Percentiles rank a stretch among this genome's conserved stretches.
These are phyloP conservation scores for Protodeltote pygarga DNA, from an alignment of 2,888 invertebrate species.

Conservation along the genomic window DNA sequence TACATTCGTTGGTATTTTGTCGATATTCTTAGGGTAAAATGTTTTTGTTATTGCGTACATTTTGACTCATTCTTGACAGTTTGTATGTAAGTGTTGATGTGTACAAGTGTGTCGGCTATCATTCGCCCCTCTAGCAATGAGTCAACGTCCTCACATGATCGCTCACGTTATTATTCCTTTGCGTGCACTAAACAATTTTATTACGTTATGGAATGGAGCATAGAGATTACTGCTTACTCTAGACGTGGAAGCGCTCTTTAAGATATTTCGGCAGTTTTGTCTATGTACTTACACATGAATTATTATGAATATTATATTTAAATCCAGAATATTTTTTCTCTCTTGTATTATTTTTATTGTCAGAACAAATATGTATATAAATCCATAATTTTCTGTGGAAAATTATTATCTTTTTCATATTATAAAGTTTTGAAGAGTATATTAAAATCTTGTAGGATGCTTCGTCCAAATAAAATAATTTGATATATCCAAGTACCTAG, in stretches of 20 bases:
- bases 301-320: no score
- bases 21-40: slow-evolving; percentile 5
- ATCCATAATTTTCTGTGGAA: no score
- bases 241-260: slow-evolving; percentile 1
- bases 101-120: slow-evolving; percentile 27
- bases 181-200: slow-evolving; percentile 62
- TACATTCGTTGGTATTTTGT: slow-evolving; percentile 11
- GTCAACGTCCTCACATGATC: slow-evolving; percentile 56
- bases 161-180: slow-evolving; percentile 53
- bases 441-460: no score
- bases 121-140: slow-evolving; percentile 45
- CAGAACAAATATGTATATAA: no score
- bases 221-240: slow-evolving; percentile 15
- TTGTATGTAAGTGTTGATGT: slow-evolving; percentile 37
- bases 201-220: slow-evolving; percentile 35
- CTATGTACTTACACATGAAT: no score
- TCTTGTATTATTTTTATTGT: no score
- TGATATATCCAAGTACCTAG: no score
- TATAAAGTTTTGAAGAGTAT: no score
- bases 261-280: slow-evolving; percentile 6
- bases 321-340: no score
- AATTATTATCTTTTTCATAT: no score
- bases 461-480: no score
- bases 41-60: slow-evolving; percentile 30
- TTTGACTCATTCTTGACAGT: slow-evolving; percentile 35